Percentiles rank a stretch among this genome's conserved stretches.
These are phyloP conservation scores for Syngnathus scovelli DNA, from an alignment of 2,113 vertebrate species.

Conservation along the genomic window DNA sequence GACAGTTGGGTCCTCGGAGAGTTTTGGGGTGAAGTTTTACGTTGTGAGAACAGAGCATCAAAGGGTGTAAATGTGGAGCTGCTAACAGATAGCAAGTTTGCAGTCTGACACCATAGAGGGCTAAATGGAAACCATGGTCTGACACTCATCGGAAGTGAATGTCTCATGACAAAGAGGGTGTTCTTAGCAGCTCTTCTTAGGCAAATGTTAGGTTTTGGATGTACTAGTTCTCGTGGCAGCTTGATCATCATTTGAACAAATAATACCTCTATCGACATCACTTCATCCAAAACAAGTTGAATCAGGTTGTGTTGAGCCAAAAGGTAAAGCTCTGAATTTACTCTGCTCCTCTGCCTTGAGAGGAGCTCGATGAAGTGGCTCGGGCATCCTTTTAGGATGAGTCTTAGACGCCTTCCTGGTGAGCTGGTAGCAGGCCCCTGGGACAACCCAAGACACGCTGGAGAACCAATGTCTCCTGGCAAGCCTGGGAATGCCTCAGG, in stretches of 20 bases:
- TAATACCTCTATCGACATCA: not conserved
- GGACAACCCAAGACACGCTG: too few species aligned
- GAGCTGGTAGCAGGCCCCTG: too few species aligned
- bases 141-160: constrained; percentile 20
- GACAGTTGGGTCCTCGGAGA: constrained; percentile 47
- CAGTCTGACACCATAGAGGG: constrained; percentile 53
- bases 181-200: not conserved
- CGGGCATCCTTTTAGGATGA: too few species aligned
- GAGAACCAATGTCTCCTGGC: too few species aligned
- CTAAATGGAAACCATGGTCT: constrained; percentile 24
- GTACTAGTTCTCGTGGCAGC: not conserved
- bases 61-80: constrained; percentile 58
- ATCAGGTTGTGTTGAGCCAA: too few species aligned
- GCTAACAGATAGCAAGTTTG: constrained; percentile 55
- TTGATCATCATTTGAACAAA: constrained; percentile 5
- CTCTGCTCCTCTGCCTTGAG: too few species aligned
- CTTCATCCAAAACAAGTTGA: not conserved
- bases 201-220: not conserved
- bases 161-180: constrained; percentile 18
- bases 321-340: too few species aligned
- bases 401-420: too few species aligned
- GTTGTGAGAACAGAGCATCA: constrained; percentile 22
- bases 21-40: constrained; percentile 20
- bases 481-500: too few species aligned
- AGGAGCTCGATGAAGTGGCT: too few species aligned